Evolutionary conservation across 2,888 invertebrate genomes (phyloP).

Genomic region (Standfussiana lucernea): DNA sequence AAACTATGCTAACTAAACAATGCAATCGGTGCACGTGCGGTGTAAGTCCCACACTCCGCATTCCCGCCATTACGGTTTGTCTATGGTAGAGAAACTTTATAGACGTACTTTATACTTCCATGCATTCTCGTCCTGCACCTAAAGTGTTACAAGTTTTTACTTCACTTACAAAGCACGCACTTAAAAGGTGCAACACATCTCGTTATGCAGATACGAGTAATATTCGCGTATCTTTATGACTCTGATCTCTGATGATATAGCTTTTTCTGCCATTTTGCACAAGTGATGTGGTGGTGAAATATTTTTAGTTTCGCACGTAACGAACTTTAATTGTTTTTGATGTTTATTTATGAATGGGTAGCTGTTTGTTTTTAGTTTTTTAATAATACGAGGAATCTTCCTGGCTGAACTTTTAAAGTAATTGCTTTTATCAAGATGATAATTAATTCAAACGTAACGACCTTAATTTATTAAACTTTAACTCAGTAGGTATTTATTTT

Average conservation of each 20-base stretch:
- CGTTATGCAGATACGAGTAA: constrained; percentile 49
- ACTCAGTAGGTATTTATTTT: neutral
- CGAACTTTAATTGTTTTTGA: constrained; percentile 14
- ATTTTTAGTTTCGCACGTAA: constrained; percentile 25
- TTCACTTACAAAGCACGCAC: constrained; percentile 32
- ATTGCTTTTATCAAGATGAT: neutral
- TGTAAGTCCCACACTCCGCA: constrained; percentile 40
- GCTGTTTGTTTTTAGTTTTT: constrained; percentile 17
- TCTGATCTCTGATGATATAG: constrained; percentile 16
- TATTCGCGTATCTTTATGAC: constrained; percentile 47
- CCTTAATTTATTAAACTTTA: neutral
- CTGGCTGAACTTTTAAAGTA: neutral
- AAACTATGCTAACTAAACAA: constrained; percentile 56
- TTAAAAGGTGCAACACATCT: constrained; percentile 54
- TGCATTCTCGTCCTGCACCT: constrained; percentile 51
- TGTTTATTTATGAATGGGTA: constrained; percentile 28
- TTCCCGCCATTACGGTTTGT: constrained; percentile 46
- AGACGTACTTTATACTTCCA: constrained; percentile 23
- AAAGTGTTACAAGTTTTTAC: constrained; percentile 63
- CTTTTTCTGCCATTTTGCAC: constrained; percentile 29
- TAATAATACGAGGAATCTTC: neutral
- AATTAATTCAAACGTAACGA: neutral
- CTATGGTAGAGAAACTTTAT: constrained; percentile 51
- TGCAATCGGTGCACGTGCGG: constrained; percentile 56
- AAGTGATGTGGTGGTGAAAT: constrained; percentile 11